Evolutionary conservation across 2,797 vertebrate species (phyloP).

Genomic region (Lagorchestes hirsutus): DNA sequence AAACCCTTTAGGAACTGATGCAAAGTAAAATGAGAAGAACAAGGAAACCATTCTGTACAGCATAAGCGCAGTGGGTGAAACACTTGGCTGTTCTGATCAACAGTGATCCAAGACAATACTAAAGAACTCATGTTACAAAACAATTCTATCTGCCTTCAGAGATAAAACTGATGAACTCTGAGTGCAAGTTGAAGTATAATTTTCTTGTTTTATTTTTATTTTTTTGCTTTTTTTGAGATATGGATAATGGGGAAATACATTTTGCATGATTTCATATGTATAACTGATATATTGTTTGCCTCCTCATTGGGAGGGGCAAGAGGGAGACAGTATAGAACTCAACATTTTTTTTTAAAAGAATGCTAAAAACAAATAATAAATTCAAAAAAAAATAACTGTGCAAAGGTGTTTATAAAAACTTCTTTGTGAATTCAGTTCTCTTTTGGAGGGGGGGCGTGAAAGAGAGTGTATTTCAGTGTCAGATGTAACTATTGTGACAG

Average conservation of each 20-base stretch:
- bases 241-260: not conserved
- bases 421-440: conserved; percentile 54
- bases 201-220: not conserved
- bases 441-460: not conserved
- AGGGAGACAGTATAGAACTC: not conserved
- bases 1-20: not conserved
- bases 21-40: not conserved
- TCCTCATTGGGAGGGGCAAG: not conserved
- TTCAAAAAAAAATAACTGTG: not conserved
- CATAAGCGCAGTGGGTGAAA: not conserved
- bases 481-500: conserved; percentile 65
- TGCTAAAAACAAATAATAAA: not conserved
- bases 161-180: not conserved
- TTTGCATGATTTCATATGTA: not conserved
- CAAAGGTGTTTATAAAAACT: conserved; percentile 67
- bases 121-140: not conserved
- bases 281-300: not conserved
- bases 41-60: not conserved
- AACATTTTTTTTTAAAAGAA: not conserved
- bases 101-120: not conserved
- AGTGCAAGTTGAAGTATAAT: not conserved
- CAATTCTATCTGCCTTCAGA: not conserved
- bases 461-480: not conserved
- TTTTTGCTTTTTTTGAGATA: not conserved
- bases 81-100: not conserved